Evolutionary conservation across 2,113 vertebrate species (phyloP), one percentile per base, ranked within the genome.

Genomic region (Cyanoderma ruficeps): DNA sequence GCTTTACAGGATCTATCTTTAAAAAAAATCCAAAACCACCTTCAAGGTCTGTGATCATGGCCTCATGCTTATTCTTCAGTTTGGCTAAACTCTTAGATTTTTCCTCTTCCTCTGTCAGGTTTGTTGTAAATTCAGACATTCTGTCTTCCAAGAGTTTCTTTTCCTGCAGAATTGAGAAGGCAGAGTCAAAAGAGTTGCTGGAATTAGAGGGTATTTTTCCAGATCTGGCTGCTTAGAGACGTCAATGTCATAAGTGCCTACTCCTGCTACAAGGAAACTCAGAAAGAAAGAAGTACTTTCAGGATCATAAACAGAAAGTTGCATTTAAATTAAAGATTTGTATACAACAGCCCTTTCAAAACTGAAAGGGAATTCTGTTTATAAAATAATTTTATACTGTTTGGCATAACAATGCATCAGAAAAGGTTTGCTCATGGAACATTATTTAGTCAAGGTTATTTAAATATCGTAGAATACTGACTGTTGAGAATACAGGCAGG

Each of bases 1-100:
- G 24, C 19, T 86, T 33, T 31, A 41, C 22, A 67, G 31, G 28
- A 57, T 67, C 30, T 59, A 9, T 27, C 42, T 78, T 60, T 1
- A 24, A 67, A 35, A 28, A 19, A 30, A 57, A 21, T 6, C 12
- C 4, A 33, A 91, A 91, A 5, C 25, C 94, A 99, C 99, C 99
- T 97, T 99, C 99, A 85, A 99, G 98, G 93, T 99, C 99, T 8
- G 99, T 99, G 97, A 99, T 99, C 99, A 99, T 99, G 31, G 99
- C 98, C 94, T 99, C 99, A 1, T 99, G 99, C 75, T 99, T 99
- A 95, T 98, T 99, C 97, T 99, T 99, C 44, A 99, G 98, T 94
- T 99, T 99, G 93, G 99, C 98, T 47, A 99, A 98, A 74, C 99
- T 99, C 98, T 99, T 99, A 9, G 99, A 99, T 85, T 99, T 99